These are phyloP conservation scores for Palloptera scutellata DNA, from an alignment of 2,888 invertebrate species.

Conservation along the genomic window DNA sequence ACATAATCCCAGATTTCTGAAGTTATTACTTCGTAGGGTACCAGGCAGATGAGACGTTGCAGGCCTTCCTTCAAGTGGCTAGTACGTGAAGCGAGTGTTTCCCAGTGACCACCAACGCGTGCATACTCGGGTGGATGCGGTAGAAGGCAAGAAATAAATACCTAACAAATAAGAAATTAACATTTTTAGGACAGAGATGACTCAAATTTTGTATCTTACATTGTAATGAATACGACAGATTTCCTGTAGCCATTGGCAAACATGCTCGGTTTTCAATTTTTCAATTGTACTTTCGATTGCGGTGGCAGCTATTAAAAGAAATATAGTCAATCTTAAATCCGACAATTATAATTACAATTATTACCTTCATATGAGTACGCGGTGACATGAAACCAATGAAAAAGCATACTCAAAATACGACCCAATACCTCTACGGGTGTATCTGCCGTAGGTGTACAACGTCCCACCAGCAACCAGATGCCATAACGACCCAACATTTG, in stretches of 20 bases:
- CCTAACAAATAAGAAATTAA: constrained; percentile 36
- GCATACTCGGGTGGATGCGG: constrained; percentile 97
- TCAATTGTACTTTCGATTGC: constrained; percentile 88
- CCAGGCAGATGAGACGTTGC: constrained; percentile 91
- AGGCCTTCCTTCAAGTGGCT: constrained; percentile 95
- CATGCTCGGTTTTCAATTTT: constrained; percentile 89
- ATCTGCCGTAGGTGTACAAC: constrained; percentile 83
- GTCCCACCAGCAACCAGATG: constrained; percentile 95
- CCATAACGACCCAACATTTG: constrained; percentile 93
- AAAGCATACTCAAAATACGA: constrained; percentile 92
- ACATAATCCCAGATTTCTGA: constrained; percentile 97
- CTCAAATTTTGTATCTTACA: constrained; percentile 57
- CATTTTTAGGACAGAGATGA: not conserved
- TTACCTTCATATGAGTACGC: constrained; percentile 94
- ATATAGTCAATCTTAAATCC: not conserved
- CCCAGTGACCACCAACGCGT: constrained; percentile 96
- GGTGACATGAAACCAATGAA: constrained; percentile 99
- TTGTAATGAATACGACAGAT: constrained; percentile 85
- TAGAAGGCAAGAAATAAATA: constrained; percentile 88
- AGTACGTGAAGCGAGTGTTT: constrained; percentile 84
- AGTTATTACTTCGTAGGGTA: constrained; percentile 97
- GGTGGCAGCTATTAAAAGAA: constrained; percentile 64
- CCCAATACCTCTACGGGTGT: constrained; percentile 84
- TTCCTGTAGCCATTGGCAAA: constrained; percentile 89
- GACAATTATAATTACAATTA: no score